Evolutionary conservation across 2,797 vertebrate genomes (phyloP).

Genomic region (Coendou prehensilis): DNA sequence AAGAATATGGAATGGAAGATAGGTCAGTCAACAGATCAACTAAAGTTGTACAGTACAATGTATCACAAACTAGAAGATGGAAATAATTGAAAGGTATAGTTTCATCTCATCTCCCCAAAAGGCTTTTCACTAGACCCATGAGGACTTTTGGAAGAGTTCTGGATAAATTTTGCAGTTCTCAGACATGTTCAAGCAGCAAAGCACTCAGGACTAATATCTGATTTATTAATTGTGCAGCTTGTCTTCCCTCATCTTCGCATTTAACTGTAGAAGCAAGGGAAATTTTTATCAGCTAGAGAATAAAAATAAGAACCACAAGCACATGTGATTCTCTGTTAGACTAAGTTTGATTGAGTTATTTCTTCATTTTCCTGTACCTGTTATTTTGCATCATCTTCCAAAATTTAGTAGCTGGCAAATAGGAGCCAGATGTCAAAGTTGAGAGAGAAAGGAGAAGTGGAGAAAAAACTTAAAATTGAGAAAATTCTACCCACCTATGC

Average conservation of each 20-base stretch:
- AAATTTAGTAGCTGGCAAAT: neutral
- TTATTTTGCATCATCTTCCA: slow-evolving; percentile 36
- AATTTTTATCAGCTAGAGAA: slow-evolving; percentile 8
- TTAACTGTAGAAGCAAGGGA: slow-evolving; percentile 23
- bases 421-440: neutral
- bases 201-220: neutral
- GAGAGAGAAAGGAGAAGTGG: neutral
- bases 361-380: neutral
- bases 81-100: neutral
- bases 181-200: slow-evolving; percentile 29
- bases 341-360: neutral
- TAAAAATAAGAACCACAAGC: neutral
- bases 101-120: neutral
- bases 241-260: neutral
- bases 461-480: neutral
- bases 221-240: neutral
- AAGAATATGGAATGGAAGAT: neutral
- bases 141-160: slow-evolving; percentile 51
- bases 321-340: neutral
- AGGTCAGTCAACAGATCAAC: neutral
- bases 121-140: neutral
- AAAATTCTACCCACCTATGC: neutral
- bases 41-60: neutral
- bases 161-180: slow-evolving; percentile 56
- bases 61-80: neutral